Percentiles rank a stretch among this genome's conserved stretches.
Conservation (phyloP, 2,113 vertebrate species). For the Pachyramphus minor region DNA sequence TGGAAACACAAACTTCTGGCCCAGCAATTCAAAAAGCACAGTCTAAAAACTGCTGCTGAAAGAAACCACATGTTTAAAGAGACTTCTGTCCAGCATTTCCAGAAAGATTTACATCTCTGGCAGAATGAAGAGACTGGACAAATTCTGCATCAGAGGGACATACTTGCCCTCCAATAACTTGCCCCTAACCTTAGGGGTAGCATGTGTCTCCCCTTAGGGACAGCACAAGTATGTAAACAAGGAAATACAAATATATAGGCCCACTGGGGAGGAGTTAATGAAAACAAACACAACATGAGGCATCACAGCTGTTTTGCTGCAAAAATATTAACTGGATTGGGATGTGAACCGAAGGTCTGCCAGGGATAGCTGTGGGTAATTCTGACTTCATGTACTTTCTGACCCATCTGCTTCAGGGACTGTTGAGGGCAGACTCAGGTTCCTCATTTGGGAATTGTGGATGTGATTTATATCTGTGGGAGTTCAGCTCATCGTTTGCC, state of each 20-base stretch:
- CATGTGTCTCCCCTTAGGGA: background rate
- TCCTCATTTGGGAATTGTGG: background rate
- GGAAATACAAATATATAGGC: conserved; percentile 11
- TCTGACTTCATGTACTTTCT: background rate
- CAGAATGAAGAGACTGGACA: background rate
- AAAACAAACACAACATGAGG: conserved; percentile 15
- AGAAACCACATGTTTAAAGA: background rate
- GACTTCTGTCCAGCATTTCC: background rate
- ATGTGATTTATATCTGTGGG: background rate
- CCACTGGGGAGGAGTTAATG: conserved; percentile 5
- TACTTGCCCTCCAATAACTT: background rate
- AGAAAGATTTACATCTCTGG: background rate
- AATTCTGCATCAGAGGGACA: background rate
- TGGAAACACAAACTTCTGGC: conserved; percentile 42
- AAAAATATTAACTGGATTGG: background rate
- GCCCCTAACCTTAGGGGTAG: background rate
- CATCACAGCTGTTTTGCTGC: background rate
- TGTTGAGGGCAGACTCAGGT: background rate
- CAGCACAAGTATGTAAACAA: background rate
- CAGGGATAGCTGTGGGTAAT: background rate
- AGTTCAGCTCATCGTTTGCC: background rate
- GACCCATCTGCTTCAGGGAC: background rate
- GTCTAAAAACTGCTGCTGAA: background rate
- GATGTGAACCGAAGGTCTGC: background rate
- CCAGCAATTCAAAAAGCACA: background rate